These are phyloP conservation scores for Neopipo cinnamomea DNA, from an alignment of 2,113 vertebrate genomes.

Conservation along the genomic window DNA sequence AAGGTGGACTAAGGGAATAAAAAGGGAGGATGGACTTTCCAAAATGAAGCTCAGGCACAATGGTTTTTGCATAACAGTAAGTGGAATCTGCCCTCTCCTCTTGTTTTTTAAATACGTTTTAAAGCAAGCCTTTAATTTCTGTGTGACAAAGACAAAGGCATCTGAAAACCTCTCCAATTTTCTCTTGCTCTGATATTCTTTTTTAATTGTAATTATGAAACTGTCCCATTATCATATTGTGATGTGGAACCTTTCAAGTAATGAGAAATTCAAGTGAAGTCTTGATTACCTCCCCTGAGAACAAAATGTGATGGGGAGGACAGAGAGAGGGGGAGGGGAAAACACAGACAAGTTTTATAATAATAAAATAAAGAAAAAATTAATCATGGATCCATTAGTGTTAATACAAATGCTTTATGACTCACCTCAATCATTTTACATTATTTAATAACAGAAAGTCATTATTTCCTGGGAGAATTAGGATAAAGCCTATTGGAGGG, in stretches of 20 bases:
- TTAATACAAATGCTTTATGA: slow-evolving; percentile 65
- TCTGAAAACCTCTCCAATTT: slow-evolving; percentile 27
- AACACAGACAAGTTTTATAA: slow-evolving; percentile 26
- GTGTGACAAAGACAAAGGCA: slow-evolving; percentile 38
- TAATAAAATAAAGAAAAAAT: slow-evolving; percentile 62
- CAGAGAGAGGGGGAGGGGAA: background rate
- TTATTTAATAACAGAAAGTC: slow-evolving; percentile 70
- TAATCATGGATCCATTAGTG: slow-evolving; percentile 61
- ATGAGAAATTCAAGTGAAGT: slow-evolving; percentile 59
- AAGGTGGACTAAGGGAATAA: background rate
- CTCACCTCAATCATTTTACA: slow-evolving; percentile 57
- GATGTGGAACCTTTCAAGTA: slow-evolving; percentile 59
- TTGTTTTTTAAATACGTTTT: background rate
- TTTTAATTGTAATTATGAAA: slow-evolving; percentile 47
- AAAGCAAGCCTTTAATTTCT: slow-evolving; percentile 27
- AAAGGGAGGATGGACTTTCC: background rate
- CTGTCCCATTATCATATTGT: slow-evolving; percentile 65
- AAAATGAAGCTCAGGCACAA: background rate
- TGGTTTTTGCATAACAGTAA: background rate
- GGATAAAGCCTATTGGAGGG: background rate
- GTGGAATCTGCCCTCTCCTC: background rate
- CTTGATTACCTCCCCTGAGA: slow-evolving; percentile 68
- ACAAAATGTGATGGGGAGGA: slow-evolving; percentile 38
- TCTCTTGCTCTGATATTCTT: background rate
- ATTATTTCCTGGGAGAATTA: slow-evolving; percentile 53